A percentile compares a stretch with the other conserved stretches of the same genome.
Conservation (phyloP, 2,113 vertebrate genomes). For the Cardinalis cardinalis region DNA sequence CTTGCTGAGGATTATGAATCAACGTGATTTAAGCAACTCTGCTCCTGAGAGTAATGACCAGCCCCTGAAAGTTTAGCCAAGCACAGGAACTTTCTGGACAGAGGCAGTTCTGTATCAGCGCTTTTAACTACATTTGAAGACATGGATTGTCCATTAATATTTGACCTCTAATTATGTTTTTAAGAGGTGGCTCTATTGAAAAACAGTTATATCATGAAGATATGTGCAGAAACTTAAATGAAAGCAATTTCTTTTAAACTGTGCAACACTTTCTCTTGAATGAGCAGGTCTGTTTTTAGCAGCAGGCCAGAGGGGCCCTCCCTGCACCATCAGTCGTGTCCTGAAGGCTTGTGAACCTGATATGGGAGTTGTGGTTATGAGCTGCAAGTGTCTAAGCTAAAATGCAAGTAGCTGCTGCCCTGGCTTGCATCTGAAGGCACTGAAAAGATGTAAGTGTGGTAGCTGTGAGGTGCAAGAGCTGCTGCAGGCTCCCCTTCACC, state of each 20-base stretch:
- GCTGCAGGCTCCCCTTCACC: background rate
- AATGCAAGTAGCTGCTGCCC: background rate
- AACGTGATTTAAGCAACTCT: background rate
- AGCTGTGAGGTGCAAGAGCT: background rate
- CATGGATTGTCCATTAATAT: background rate
- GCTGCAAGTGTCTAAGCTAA: background rate
- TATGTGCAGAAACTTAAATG: background rate
- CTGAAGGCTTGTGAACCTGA: background rate
- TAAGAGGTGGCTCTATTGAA: slow-evolving; percentile 2
- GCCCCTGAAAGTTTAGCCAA: background rate
- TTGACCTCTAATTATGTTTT: slow-evolving; percentile 34
- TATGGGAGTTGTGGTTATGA: background rate
- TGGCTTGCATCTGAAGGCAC: background rate
- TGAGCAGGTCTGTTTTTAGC: background rate
- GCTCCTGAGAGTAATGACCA: background rate
- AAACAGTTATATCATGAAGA: background rate
- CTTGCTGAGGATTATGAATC: background rate
- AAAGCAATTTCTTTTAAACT: background rate
- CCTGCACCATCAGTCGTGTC: background rate
- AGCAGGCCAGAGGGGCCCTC: background rate
- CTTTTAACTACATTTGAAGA: slow-evolving; percentile 33
- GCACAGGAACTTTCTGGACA: background rate
- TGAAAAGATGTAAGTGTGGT: background rate
- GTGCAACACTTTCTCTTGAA: background rate
- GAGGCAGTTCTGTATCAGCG: background rate